Percentiles rank a stretch among this genome's conserved stretches.
Evolutionary conservation across 2,113 vertebrate species (phyloP).

Genomic region (Macquaria australasica): DNA sequence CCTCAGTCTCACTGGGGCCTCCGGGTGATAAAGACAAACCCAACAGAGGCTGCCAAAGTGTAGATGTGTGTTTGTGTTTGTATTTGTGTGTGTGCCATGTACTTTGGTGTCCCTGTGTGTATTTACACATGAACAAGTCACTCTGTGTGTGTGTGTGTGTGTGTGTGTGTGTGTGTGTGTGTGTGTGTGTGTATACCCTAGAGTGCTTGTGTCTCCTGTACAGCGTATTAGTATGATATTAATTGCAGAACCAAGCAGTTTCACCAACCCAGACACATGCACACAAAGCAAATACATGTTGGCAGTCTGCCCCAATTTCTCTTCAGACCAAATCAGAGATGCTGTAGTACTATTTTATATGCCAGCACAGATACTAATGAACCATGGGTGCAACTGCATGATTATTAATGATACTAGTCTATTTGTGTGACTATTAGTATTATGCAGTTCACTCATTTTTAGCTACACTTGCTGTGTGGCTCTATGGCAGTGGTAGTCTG

Average conservation of each 20-base stretch:
- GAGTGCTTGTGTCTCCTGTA: slow-evolving; percentile 23
- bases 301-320: slow-evolving; percentile 34
- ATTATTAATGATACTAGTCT: background rate
- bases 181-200: slow-evolving; percentile 17
- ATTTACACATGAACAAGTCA: slow-evolving; percentile 10
- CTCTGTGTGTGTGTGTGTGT: background rate
- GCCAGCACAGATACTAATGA: slow-evolving; percentile 27
- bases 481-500: background rate
- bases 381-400: background rate
- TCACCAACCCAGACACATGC: slow-evolving; percentile 28
- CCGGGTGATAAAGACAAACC: slow-evolving; percentile 55
- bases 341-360: slow-evolving; percentile 32
- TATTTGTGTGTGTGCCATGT: background rate
- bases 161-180: background rate
- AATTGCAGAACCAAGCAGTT: slow-evolving; percentile 49
- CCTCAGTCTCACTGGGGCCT: slow-evolving; percentile 58
- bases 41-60: slow-evolving; percentile 40
- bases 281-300: slow-evolving; percentile 48
- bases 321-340: slow-evolving; percentile 15
- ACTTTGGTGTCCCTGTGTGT: slow-evolving; percentile 15
- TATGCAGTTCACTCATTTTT: background rate
- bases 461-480: background rate
- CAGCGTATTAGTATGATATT: slow-evolving; percentile 33
- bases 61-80: slow-evolving; percentile 25
- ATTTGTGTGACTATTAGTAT: background rate